Evolutionary conservation across 2,888 invertebrate genomes (phyloP), one percentile per base, ranked within the genome.

Genomic region (Brachylomia viminalis): DNA sequence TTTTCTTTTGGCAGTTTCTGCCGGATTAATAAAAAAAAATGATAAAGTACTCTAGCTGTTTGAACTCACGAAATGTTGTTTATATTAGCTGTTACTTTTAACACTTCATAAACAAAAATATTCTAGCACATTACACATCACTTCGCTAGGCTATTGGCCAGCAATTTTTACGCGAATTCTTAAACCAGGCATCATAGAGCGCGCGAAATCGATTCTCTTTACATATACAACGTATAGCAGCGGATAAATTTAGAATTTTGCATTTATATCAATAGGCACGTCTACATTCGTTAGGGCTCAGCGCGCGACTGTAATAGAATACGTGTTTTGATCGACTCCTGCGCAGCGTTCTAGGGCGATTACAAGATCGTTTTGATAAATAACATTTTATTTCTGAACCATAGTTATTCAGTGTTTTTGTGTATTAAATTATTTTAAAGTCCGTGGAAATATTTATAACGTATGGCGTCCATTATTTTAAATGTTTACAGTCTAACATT

Each of bases 281-380:
- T 87, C 89, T 84, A 52, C 68, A 65, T 77, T 33, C 75, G 86
- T 68, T 75, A 77, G 83, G 79, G 78, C 81, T 42, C 80, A 52
- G 72, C 87, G 89, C 86, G 77, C 79, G 76, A 89, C 88, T 87
- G 87, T 83, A 78, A 70, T 80, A 77, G 72, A 52, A 64, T 72
- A 54, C 47, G 80, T 85, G 75, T 89, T 80, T 81, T 75, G 80
- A 87, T 82, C 84, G 73, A 77, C 85, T 83, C 88, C 33, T 45
- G 86, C 89, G 87, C 89, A 80, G 33, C 54, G 45, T 33, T 47
- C 27, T 45, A 47, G 20, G 30, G 42, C 59, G 65, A 62, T 68
- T 54, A 74, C 38, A 54, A 82, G 23, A 71, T 82, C 10, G 38
- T 54, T 83, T 84, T 76, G 58, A 45, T 77, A 66, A 66, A 27